A percentile compares a stretch with the other conserved stretches of the same genome.
These are phyloP conservation scores for Macrotrachela quadricornifera DNA, from an alignment of 1,140 invertebrate genomes.

Conservation along the genomic window DNA sequence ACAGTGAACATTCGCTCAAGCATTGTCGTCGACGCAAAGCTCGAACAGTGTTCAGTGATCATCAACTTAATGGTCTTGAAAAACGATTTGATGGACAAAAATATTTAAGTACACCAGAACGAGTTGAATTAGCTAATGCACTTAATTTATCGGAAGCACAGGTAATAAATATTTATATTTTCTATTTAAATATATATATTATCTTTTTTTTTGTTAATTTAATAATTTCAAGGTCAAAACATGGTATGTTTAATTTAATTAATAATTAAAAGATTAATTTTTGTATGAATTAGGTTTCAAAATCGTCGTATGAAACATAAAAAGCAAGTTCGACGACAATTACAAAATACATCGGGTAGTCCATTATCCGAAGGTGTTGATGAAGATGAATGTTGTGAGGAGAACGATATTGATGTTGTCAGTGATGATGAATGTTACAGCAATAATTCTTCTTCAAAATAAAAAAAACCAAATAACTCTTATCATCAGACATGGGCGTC, in stretches of 20 bases:
- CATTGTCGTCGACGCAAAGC: conserved; percentile 78
- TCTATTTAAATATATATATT: background rate
- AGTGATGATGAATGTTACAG: no score
- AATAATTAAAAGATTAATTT: background rate
- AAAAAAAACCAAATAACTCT: no score
- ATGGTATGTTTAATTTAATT: background rate
- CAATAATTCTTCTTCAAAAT: no score
- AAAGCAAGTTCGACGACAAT: background rate
- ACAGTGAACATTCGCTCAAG: background rate
- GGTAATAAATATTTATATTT: conserved; percentile 12
- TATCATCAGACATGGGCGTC: no score
- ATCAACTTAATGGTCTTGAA: conserved; percentile 79
- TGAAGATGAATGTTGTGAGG: no score
- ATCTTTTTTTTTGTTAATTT: background rate
- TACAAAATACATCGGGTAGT: no score
- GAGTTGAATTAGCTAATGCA: conserved; percentile 88
- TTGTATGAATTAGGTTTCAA: conserved; percentile 95
- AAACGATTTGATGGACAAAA: conserved; percentile 93
- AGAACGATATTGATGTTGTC: no score
- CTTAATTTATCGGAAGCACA: conserved; percentile 87
- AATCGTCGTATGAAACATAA: conserved; percentile 48
- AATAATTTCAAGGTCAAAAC: conserved; percentile 4
- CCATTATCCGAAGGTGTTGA: no score
- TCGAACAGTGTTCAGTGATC: conserved; percentile 89
- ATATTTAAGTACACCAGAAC: conserved; percentile 88